Evolutionary conservation across 2,888 invertebrate species (phyloP), one percentile per base, ranked within the genome.

Genomic region (Lacanobia wlatinum): DNA sequence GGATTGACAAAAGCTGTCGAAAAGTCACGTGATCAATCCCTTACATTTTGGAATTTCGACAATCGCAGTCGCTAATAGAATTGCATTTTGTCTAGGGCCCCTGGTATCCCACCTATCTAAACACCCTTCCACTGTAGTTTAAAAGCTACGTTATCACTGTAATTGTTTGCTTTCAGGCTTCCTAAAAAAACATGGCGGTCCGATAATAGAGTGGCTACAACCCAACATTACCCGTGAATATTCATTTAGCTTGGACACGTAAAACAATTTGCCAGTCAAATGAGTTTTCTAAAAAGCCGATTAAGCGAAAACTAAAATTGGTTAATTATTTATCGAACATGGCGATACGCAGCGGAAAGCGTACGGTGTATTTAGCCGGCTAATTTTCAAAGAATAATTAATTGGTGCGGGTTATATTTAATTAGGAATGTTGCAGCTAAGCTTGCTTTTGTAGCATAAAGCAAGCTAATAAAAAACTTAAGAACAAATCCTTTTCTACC

Each of bases 221-320:
- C 85, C 83, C 87, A 87, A 84, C 82, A 81, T 89, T 90, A 89
- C 85, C 88, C 82, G 84, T 89, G 88, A 90, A 90, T 91, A 91
- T 91, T 90, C 89, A 92, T 92, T 90, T 88, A 87, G 85, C 84
- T 85, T 83, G 89, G 83, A 88, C 87, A 90, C 90, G 90, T 91
- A 90, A 92, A 93, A 94, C 91, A 95, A 95, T 95, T 95, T 95
- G 91, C 93, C 92, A 93, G 93, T 93, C 92, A 95, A 95, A 95
- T 96, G 94, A 94, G 93, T 95, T 94, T 93, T 93, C 96, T 96
- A 95, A 96, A 95, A 94, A 94, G 95, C 95, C 92, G 94, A 95
- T 94, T 95, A 95, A 94, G 96, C 95, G 91, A 90, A 94, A 95
- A 95, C 95, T 95, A 94, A 93, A 94, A 92, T 94, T 91, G 89